Evolutionary conservation across 2,113 vertebrate genomes (phyloP), one percentile per base, ranked within the genome.

Genomic region (Ia io): DNA sequence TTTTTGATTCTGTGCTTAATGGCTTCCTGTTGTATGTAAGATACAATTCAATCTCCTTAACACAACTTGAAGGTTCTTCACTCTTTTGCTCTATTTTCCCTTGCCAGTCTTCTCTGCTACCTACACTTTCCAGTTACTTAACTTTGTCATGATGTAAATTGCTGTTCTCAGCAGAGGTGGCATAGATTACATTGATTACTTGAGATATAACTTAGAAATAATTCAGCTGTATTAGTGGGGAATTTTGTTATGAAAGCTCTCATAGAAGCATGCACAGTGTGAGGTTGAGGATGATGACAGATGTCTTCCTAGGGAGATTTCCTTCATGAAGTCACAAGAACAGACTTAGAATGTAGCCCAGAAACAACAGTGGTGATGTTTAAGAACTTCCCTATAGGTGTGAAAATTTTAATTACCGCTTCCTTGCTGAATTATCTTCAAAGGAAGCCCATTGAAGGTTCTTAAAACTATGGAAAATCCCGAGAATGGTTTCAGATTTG

Each of bases 381-480:
- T 88, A 85, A 88, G 23, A 88, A 67, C 40, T 88, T 80, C 7
- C 28, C 22, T 84, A 0, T 49, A 30, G 63, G 44, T 78, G 35
- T 86, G 69, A 61, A 89, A 67, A 74, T 63, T 56, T 91, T 73
- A 93, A 32, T 49, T 78, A 67, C 6, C 3, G 28, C 25, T 84
- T 91, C 28, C 53, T 95, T 32, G 91, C n/a, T 44, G 53, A 95
- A 47, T 84, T 90, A 59, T 89, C 25, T 79, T 89, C 22, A 28
- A 28, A 73, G 63, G 42, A 69, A 90, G 13, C 28, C 61, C 79
- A 70, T 0, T 63, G 37, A 80, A 86, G 18, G 7, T 65, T 91
- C 92, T 93, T 85, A 77, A 85, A 90, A 84, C 28, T 5, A 23
- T 59, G 47, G 63, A 20, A 37, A 82, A 18, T 73, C 30, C 53